A percentile compares a stretch with the other conserved stretches of the same genome.
phyloP scores from a whole-genome alignment of 2,113 vertebrate genomes.

The Isichthys henryi region DNA sequence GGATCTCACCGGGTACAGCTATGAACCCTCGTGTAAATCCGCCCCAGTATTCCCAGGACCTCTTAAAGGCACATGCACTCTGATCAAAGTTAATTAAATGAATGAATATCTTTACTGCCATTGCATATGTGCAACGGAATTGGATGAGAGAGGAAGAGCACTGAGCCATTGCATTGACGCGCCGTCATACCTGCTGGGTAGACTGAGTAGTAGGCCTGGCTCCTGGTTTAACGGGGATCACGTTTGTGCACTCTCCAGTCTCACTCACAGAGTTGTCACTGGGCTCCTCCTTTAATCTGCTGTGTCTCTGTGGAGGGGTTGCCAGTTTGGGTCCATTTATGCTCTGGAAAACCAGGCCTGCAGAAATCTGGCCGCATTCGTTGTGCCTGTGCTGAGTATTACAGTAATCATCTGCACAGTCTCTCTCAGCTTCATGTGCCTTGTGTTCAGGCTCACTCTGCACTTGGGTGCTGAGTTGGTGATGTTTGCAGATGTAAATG shows the following conservation, averaged over 20 bases:
- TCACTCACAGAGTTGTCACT: constrained; percentile 46
- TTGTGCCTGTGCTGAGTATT: constrained; percentile 51
- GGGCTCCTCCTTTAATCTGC: constrained; percentile 60
- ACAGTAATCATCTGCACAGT: constrained; percentile 38
- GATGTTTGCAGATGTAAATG: constrained; percentile 35
- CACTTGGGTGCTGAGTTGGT: constrained; percentile 35
- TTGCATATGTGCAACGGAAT: too few species aligned
- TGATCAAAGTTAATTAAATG: background rate
- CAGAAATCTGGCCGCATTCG: constrained; percentile 32
- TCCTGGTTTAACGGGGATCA: background rate
- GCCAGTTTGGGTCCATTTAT: constrained; percentile 62
- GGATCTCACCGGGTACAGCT: constrained; percentile 32
- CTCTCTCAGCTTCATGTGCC: constrained; percentile 33
- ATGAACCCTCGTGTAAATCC: background rate
- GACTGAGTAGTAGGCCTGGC: background rate
- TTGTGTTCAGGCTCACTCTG: constrained; percentile 57
- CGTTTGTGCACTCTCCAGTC: constrained; percentile 35
- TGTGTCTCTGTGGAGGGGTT: constrained; percentile 60
- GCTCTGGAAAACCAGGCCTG: constrained; percentile 48
- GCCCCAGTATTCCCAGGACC: constrained; percentile 10
- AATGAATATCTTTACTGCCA: too few species aligned
- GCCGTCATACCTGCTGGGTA: background rate
- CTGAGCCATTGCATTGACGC: too few species aligned
- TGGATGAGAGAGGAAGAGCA: too few species aligned
- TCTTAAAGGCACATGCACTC: constrained; percentile 8